Evolutionary conservation across 1,140 invertebrate genomes (phyloP).

Genomic region (Apocrypta bakeri): DNA sequence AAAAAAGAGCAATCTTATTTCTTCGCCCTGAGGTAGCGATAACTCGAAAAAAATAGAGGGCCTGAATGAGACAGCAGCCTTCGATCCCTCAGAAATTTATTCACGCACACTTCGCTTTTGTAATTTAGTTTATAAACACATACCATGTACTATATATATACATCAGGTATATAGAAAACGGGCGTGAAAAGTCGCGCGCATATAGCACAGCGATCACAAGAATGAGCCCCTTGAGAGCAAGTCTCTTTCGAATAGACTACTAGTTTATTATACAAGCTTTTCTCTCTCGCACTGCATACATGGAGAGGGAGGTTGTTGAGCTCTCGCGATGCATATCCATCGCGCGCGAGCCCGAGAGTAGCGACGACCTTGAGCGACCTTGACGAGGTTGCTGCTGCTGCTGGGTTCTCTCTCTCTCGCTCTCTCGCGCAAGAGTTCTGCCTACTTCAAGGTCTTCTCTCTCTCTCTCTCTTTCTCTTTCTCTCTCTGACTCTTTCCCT

Average conservation of each 20-base stretch:
- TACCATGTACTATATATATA: too few species aligned
- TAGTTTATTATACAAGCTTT: constrained; percentile 63
- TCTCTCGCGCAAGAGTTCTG: too few species aligned
- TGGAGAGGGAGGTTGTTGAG: constrained; percentile 60
- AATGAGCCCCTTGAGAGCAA: constrained; percentile 17
- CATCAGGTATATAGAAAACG: too few species aligned
- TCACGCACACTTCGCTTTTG: neutral
- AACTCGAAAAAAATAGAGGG: too few species aligned
- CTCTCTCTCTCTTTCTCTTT: constrained; percentile 24
- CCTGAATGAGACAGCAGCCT: neutral
- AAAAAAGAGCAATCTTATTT: too few species aligned
- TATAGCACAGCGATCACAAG: neutral
- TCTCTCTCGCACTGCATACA: neutral
- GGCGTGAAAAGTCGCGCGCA: too few species aligned
- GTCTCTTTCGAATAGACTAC: constrained; percentile 50
- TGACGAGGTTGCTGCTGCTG: constrained; percentile 53
- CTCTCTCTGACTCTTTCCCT: neutral
- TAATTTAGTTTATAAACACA: too few species aligned
- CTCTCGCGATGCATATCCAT: constrained; percentile 38
- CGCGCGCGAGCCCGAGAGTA: constrained; percentile 50
- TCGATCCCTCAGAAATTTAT: neutral
- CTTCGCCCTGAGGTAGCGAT: too few species aligned
- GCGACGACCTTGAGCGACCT: constrained; percentile 69
- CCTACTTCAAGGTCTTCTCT: too few species aligned
- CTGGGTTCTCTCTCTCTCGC: constrained; percentile 21